These are phyloP conservation scores for Leptarthrus brevirostris DNA, from an alignment of 2,888 invertebrate genomes.

Conservation along the genomic window DNA sequence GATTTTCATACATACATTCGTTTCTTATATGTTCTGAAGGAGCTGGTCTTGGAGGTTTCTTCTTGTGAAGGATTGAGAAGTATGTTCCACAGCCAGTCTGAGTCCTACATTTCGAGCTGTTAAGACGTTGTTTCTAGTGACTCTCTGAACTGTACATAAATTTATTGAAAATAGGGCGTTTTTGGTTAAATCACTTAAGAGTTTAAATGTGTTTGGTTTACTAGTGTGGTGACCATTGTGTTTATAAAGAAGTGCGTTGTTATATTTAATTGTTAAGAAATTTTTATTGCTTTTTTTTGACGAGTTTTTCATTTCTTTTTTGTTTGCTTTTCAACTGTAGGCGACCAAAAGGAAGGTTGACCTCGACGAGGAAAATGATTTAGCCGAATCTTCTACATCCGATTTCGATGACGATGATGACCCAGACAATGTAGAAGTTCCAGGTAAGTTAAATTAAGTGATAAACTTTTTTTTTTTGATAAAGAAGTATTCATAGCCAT, in stretches of 20 bases:
- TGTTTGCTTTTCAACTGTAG: conserved; percentile 31
- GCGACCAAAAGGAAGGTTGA: conserved; percentile 26
- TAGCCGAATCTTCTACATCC: conserved; percentile 71
- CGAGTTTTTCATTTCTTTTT: conserved; percentile 14
- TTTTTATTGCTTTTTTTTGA: background rate
- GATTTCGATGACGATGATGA: conserved; percentile 91
- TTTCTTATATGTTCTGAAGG: conserved; percentile 52
- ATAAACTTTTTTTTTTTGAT: background rate
- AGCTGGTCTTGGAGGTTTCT: conserved; percentile 50
- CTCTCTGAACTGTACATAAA: conserved; percentile 8
- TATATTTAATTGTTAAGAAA: background rate
- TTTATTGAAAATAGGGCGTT: conserved; percentile 19
- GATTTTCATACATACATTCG: conserved; percentile 54
- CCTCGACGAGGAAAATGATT: conserved; percentile 17
- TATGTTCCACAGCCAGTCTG: conserved; percentile 23
- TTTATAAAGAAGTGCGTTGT: background rate
- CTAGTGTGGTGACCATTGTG: background rate
- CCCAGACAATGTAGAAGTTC: conserved; percentile 91
- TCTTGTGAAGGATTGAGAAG: conserved; percentile 23
- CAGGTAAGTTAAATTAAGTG: conserved; percentile 75
- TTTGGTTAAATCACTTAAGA: background rate
- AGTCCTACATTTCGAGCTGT: conserved; percentile 36
- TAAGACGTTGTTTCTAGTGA: background rate
- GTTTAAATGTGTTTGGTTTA: background rate
- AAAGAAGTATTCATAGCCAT: background rate